A percentile compares a stretch with the other conserved stretches of the same genome.
phyloP scores from a whole-genome alignment of 2,797 vertebrate species.

The Vireo griseus region DNA sequence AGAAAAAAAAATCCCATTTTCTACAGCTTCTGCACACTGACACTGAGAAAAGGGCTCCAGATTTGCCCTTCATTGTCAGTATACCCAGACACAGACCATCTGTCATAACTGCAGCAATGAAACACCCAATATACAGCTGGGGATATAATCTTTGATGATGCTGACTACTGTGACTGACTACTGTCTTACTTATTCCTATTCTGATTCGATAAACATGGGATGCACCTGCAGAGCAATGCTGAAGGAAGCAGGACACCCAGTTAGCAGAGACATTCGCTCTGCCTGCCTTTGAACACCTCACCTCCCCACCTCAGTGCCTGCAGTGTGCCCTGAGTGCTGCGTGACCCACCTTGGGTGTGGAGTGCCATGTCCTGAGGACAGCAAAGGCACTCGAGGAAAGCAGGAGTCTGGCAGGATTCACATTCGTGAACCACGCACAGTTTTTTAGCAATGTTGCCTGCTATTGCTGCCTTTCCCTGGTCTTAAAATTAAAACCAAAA shows the following conservation, averaged over 20 bases:
- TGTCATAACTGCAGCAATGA: not conserved
- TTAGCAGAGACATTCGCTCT: not conserved
- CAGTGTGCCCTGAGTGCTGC: rapidly evolving
- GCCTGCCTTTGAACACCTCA: not conserved
- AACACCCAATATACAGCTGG: not conserved
- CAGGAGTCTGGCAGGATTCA: not conserved
- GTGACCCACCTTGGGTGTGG: rapidly evolving
- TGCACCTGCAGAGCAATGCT: rapidly evolving
- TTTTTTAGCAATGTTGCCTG: not conserved
- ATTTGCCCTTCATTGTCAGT: not conserved
- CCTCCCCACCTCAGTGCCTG: rapidly evolving
- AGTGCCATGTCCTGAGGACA: not conserved
- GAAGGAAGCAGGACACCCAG: not conserved
- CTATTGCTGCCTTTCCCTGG: not conserved
- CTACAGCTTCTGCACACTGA: not conserved
- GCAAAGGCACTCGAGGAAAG: rapidly evolving
- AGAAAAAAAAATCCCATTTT: not conserved
- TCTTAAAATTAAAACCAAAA: too few relatives aligned
- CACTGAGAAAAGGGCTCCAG: not conserved
- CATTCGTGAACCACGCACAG: not conserved
- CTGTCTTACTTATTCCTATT: not conserved
- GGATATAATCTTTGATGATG: too few relatives aligned
- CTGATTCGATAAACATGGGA: rapidly evolving
- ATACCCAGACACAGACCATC: not conserved
- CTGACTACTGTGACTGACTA: not conserved